Base-by-base conservation (phyloP, 2,113 vertebrate genomes). In the Deroptyus accipitrinus region DNA sequence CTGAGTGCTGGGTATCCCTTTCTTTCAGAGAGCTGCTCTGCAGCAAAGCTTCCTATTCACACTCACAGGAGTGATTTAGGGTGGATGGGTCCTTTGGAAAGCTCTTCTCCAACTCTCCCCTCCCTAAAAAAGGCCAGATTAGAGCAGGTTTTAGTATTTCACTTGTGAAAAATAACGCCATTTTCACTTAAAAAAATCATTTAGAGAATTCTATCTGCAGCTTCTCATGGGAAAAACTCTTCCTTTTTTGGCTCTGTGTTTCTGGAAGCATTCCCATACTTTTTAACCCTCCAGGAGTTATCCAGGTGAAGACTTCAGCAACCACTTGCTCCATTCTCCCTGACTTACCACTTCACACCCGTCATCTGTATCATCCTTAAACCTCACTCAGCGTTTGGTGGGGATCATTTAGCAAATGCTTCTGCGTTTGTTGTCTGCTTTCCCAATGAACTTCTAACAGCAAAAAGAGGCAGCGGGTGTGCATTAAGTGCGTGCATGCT, bases 181-280 rank as follows among this genome's bases (percentile, higher is more conserved):
- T 83, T 77, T 80, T 81, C n/a, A 14, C 2, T 31, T 42, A 74
- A 55, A 41, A 41, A n/a, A 67, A 49, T 28, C 1, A 7, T 35
- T 59, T 24, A 3, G 4, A 25, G 8, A 23, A 30, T 16, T 69
- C 5, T 12, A 19, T 10, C 25, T 37, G 24, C 7, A 13, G 1
- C 3, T 73, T 66, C 15, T 46, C 5, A 0, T 0, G 0, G 17
- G 24, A 28, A 77, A 87, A 67, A 5, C 1, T 42, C 7, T 28
- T 46, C 8, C 2, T 4, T 4, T 4, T 52, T 39, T 13, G 9
- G 7, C 10, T 54, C 19, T 48, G 25, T 17, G 3, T 17, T 67
- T 91, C 44, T 79, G 16, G 35, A 68, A 68, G 57, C 7, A 52
- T 62, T n/a, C 14, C 4, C 7, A 12, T 10, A 6, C n/a, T 68